Evolutionary conservation across 2,113 vertebrate species (phyloP).

Genomic region (Antechinus flavipes): DNA sequence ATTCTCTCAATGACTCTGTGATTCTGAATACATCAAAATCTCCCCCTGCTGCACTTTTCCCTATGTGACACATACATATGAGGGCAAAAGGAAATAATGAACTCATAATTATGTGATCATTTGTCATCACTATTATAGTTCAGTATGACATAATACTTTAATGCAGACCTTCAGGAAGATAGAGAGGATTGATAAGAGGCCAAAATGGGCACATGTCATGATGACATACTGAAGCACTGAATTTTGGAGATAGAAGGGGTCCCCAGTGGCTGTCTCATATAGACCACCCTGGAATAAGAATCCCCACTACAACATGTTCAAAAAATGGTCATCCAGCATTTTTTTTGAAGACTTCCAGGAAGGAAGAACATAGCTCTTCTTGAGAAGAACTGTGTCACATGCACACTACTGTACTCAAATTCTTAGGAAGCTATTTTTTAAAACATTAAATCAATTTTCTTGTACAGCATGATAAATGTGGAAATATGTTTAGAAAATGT

Average conservation of each 20-base stretch:
- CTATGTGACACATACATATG: background rate
- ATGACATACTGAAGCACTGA: background rate
- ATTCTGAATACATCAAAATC: background rate
- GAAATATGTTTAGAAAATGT: too few species aligned
- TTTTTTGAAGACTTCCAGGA: background rate
- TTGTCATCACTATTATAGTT: background rate
- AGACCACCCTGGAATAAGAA: background rate
- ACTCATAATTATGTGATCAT: background rate
- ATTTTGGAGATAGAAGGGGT: background rate
- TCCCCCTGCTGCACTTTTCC: background rate
- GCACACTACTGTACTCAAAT: background rate
- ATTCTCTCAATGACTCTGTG: background rate
- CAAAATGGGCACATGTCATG: too few species aligned
- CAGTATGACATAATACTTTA: background rate
- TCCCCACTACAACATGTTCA: background rate
- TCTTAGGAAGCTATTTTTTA: background rate
- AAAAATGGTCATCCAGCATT: background rate
- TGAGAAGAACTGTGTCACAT: background rate
- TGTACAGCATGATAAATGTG: too few species aligned
- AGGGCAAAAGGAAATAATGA: background rate
- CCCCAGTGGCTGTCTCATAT: background rate
- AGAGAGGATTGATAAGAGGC: background rate
- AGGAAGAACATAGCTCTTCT: background rate
- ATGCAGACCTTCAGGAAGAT: background rate
- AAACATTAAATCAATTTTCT: background rate